Base-by-base conservation (phyloP, 2,888 invertebrate species). In the Phorcus lineatus region DNA sequence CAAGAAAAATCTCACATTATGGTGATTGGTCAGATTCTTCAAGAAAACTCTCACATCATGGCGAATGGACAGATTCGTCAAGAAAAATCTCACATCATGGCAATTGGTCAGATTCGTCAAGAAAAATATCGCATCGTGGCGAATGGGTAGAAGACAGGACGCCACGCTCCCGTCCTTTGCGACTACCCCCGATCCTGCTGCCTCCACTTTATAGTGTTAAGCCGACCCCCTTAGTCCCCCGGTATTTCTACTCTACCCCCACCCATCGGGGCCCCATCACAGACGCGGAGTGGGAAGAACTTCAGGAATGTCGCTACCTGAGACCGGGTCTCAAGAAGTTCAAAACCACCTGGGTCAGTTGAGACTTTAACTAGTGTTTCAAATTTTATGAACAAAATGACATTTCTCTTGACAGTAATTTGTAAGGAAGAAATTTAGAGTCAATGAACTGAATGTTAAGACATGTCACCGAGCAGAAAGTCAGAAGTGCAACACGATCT, bases 241-340 rank as follows among this genome's bases (percentile, higher is more conserved):
- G 86, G 36, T 86, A 88, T 75, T 87, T 83, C 75, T 81, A 82
- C 9, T 85, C 83, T 17, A 84, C 86, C 0, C 79, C 84, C 1
- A 79, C 84, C 2, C 83, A 86, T 6, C 54, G 79, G 24, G 82
- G 85, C 13, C 85, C 88, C 2, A 78, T 86, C 6, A 83, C 85
- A 2, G 86, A 86, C 2, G 86, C 86, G 0, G 88, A 88, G 62
- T 89, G 89, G 89, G 87, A 88, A 22, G 89, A 88, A 17, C 82
- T 89, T 13, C 84, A 88, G 53, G 86, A 88, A 53, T 89, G 89
- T 82, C 84, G 89, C 17, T 89, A 89, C 78, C 80, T 89, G 16
- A 79, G 89, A 57, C 87, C 85, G 17, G 84, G 84, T 13, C 81
- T 83, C 55, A 85, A 83, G 78, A 83, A 84, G 62, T 85, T 82